A percentile compares a stretch with the other conserved stretches of the same genome.
Conservation (phyloP, 1,140 invertebrate species). For the Ridgeia piscesae region DNA sequence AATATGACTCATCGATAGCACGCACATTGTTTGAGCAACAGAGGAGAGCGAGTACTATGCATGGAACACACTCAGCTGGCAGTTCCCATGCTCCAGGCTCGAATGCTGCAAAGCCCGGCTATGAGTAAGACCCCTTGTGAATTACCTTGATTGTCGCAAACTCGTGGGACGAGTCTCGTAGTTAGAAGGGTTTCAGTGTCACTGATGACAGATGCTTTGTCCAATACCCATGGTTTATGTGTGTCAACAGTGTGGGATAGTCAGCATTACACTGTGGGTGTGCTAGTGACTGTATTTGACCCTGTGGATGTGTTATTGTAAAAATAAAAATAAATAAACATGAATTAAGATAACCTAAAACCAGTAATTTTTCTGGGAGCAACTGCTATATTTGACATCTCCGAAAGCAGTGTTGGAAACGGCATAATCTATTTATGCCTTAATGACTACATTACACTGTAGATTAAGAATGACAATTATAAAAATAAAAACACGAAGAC, state of each 20-base stretch:
- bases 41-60: neutral
- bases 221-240: neutral
- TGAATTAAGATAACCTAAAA: neutral
- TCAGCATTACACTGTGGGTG: too few species aligned
- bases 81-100: neutral
- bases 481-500: neutral
- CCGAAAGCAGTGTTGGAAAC: neutral
- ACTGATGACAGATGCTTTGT: neutral
- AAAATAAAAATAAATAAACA: neutral
- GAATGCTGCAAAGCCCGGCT: neutral
- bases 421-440: neutral
- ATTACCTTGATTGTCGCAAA: neutral
- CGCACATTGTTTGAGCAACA: neutral
- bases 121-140: neutral
- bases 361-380: neutral
- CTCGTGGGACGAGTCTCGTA: neutral
- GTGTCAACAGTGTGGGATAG: too few species aligned
- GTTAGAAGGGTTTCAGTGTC: neutral
- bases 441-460: neutral
- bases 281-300: neutral
- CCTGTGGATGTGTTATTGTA: neutral
- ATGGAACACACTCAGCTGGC: neutral
- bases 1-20: conserved; percentile 60
- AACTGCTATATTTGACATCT: neutral
- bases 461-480: neutral